A percentile compares a stretch with the other conserved stretches of the same genome.
Conservation (phyloP, 2,797 vertebrate species). For the Loriculus beryllinus region DNA sequence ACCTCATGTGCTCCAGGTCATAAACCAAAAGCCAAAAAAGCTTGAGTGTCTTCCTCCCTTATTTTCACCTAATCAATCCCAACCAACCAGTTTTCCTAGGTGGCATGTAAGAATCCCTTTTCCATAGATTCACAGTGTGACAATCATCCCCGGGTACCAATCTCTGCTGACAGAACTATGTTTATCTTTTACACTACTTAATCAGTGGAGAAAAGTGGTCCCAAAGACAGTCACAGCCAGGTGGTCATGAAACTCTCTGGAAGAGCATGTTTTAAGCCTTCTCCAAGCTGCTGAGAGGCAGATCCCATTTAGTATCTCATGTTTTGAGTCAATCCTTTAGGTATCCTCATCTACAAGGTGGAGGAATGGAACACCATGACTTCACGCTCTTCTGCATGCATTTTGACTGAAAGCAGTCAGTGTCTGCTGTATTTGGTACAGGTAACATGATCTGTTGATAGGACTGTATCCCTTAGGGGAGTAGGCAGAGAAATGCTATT, state of each 20-base stretch:
- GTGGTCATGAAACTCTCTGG: background rate
- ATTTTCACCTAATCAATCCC: background rate
- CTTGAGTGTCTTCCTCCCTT: background rate
- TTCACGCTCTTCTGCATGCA: background rate
- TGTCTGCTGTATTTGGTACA: background rate
- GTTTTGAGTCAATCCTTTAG: background rate
- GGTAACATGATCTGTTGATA: background rate
- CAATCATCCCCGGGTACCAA: background rate
- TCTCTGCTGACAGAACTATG: background rate
- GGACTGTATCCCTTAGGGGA: background rate
- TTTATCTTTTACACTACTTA: background rate
- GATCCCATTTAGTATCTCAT: background rate
- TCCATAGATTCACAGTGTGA: background rate
- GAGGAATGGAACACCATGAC: background rate
- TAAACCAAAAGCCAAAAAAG: background rate
- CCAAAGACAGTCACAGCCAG: background rate
- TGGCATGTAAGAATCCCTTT: background rate
- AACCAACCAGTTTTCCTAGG: background rate
- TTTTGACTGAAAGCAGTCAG: background rate
- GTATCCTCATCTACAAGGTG: background rate
- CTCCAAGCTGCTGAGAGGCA: background rate
- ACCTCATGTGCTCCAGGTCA: background rate
- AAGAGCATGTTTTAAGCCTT: background rate
- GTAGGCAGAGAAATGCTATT: background rate
- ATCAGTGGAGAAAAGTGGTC: background rate